Conservation (phyloP, 1,140 invertebrate species). For the Scaptomyza hsui region DNA sequence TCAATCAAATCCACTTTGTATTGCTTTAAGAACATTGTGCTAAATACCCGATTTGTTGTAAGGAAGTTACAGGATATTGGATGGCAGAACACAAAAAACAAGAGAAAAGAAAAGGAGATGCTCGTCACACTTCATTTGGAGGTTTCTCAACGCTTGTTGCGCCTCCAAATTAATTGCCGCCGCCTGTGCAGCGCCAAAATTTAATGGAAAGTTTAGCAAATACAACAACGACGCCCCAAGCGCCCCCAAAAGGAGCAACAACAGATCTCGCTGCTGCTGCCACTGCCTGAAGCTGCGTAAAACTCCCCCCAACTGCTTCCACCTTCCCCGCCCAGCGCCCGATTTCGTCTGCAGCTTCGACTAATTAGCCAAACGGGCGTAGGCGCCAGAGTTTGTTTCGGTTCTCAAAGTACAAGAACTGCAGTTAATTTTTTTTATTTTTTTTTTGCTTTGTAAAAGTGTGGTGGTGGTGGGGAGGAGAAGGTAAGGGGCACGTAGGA, state of each 20-base stretch:
- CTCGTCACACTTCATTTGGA: conserved; percentile 78
- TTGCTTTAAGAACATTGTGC: too few relatives aligned
- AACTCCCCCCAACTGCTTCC: neutral
- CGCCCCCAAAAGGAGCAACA: neutral
- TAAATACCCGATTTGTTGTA: neutral
- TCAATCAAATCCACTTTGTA: too few relatives aligned
- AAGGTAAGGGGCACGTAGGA: conserved; percentile 18
- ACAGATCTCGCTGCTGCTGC: neutral
- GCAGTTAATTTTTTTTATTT: neutral
- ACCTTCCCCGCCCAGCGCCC: neutral
- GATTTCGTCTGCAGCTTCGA: conserved; percentile 39
- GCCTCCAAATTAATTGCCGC: conserved; percentile 80
- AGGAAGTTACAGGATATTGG: neutral
- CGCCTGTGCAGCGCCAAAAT: conserved; percentile 78
- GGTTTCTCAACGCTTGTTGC: conserved; percentile 76
- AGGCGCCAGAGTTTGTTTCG: conserved; percentile 61
- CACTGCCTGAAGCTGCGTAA: neutral
- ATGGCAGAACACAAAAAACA: neutral
- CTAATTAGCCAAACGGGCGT: conserved; percentile 71
- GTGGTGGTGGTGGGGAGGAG: too few relatives aligned
- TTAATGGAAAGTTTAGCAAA: conserved; percentile 80
- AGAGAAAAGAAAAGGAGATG: neutral
- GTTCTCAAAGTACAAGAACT: conserved; percentile 2
- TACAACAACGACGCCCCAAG: conserved; percentile 54
- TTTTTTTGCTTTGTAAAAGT: neutral